These are phyloP conservation scores for Macrotus californicus DNA, from an alignment of 2,113 vertebrate genomes.

Conservation along the genomic window DNA sequence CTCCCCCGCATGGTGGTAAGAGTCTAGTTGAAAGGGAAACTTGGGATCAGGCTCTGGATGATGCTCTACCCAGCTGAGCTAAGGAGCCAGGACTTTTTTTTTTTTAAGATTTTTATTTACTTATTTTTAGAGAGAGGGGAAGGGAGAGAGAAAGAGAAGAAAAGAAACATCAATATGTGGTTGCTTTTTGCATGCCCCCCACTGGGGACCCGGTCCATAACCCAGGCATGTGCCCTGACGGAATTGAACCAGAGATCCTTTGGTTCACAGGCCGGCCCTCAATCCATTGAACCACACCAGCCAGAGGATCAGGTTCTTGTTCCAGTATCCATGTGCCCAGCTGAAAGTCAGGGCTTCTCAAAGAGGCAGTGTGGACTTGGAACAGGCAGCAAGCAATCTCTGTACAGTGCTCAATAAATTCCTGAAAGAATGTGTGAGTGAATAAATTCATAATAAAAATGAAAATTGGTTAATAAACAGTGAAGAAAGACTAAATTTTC, in stretches of 20 bases:
- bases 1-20: not conserved
- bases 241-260: too few relatives aligned
- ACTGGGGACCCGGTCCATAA: too few relatives aligned
- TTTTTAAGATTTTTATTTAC: too few relatives aligned
- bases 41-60: not conserved
- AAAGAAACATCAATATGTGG: too few relatives aligned
- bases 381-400: not conserved
- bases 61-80: too few relatives aligned
- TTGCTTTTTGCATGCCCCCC: too few relatives aligned
- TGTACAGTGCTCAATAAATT: not conserved
- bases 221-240: too few relatives aligned
- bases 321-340: not conserved
- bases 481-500: slow-evolving; percentile 14
- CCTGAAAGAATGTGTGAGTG: not conserved
- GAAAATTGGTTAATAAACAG: slow-evolving; percentile 22
- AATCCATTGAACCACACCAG: too few relatives aligned
- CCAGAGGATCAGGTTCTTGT: not conserved
- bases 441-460: not conserved
- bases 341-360: not conserved
- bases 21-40: not conserved
- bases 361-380: not conserved
- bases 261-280: too few relatives aligned
- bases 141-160: too few relatives aligned
- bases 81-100: too few relatives aligned
- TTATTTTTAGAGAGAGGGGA: too few relatives aligned